phyloP scores from a whole-genome alignment of 2,113 vertebrate species.

The Cricetomys ansorgei region DNA sequence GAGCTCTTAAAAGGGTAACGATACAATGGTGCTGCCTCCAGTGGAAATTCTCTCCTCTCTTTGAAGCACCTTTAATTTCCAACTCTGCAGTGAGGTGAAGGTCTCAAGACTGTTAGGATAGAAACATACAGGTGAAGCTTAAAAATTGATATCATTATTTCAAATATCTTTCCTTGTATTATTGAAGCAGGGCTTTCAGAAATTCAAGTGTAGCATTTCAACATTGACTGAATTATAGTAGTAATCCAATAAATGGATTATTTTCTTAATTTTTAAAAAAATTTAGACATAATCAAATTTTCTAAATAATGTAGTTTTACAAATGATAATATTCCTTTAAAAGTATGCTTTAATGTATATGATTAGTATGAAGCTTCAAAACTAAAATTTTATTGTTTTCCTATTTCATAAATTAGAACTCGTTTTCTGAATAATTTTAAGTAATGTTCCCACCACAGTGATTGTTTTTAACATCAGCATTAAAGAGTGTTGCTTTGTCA shows the following conservation, averaged over 20 bases:
- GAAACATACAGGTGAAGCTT: neutral
- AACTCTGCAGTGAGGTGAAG: neutral
- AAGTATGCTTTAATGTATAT: neutral
- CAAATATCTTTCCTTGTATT: too few species aligned
- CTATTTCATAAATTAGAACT: neutral
- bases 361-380: neutral
- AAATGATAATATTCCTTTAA: neutral
- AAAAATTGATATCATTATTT: accelerated
- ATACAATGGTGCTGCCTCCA: neutral
- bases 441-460: too few species aligned
- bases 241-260: neutral
- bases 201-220: neutral
- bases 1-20: neutral
- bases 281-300: neutral
- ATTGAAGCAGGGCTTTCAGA: neutral
- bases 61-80: neutral
- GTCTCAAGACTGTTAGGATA: neutral
- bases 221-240: neutral
- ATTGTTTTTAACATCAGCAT: too few species aligned
- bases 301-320: neutral
- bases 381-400: neutral
- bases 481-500: too few species aligned
- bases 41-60: neutral
- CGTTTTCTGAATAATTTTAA: too few species aligned
- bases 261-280: neutral